Evolutionary conservation across 2,797 vertebrate genomes (phyloP).

Genomic region (Micromesistius poutassou): DNA sequence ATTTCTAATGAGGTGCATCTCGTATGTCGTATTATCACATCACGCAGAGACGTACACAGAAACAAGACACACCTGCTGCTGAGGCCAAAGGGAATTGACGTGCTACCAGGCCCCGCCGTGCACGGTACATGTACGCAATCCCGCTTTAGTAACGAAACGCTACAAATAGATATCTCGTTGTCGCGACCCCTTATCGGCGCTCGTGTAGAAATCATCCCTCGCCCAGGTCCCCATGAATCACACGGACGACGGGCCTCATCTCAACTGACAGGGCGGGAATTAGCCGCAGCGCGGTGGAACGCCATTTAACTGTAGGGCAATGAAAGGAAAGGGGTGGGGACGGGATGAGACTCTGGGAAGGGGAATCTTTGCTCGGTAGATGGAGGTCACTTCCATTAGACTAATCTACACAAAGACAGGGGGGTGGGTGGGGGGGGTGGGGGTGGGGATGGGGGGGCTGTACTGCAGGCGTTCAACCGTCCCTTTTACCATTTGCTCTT

Average conservation of each 20-base stretch:
- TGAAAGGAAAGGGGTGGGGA: not conserved
- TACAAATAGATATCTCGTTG: not conserved
- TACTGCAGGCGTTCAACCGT: not conserved
- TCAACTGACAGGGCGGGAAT: slow-evolving; percentile 41
- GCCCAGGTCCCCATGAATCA: slow-evolving; percentile 36
- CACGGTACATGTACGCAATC: slow-evolving; percentile 17
- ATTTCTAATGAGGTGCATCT: not conserved
- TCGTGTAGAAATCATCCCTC: slow-evolving; percentile 28
- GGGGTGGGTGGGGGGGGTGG: slow-evolving; percentile 9
- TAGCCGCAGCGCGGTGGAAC: not conserved
- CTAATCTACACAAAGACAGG: slow-evolving; percentile 36
- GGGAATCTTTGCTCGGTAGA: slow-evolving; percentile 35
- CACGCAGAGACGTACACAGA: not conserved
- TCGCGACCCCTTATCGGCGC: not conserved
- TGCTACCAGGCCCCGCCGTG: slow-evolving; percentile 25
- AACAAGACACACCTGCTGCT: slow-evolving; percentile 13
- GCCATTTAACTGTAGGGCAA: slow-evolving; percentile 6
- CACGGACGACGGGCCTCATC: slow-evolving; percentile 30
- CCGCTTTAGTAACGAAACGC: not conserved
- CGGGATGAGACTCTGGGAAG: slow-evolving; percentile 13
- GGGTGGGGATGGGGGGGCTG: slow-evolving; percentile 21
- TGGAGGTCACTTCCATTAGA: slow-evolving; percentile 57
- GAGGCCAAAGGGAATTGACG: slow-evolving; percentile 28
- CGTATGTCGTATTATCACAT: not conserved
- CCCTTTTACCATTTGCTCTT: not conserved